Evolutionary conservation across 1,140 invertebrate species (phyloP).

Genomic region (Maconellicoccus hirsutus): DNA sequence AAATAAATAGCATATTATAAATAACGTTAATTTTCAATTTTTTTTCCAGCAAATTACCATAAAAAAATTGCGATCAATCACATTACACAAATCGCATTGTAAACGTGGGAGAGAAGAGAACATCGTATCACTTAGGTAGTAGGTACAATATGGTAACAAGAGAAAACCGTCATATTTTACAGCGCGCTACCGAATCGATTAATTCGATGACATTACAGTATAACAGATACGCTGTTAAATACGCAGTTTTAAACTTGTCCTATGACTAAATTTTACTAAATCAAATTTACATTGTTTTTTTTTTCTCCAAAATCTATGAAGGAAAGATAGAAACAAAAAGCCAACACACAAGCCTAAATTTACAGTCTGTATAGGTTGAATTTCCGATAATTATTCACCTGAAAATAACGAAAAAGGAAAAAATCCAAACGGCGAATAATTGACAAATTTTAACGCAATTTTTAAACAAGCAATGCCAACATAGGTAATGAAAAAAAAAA

Average conservation of each 20-base stretch:
- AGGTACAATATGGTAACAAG: neutral
- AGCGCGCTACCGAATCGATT: too few species aligned
- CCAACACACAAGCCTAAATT: neutral
- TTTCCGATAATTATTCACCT: neutral
- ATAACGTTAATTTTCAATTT: slow-evolving; percentile 6
- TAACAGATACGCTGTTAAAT: too few species aligned
- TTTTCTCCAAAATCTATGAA: neutral
- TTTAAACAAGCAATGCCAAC: neutral
- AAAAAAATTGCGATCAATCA: slow-evolving; percentile 16
- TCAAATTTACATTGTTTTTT: neutral
- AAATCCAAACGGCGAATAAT: neutral
- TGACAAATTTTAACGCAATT: neutral
- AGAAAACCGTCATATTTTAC: neutral
- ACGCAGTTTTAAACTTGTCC: neutral
- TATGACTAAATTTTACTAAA: too few species aligned
- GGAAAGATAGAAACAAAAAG: neutral
- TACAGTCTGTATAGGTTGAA: neutral
- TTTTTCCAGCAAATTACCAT: slow-evolving; percentile 7
- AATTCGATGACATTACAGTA: too few species aligned
- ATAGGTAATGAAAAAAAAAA: neutral
- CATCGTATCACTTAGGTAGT: neutral
- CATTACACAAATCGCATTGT: neutral
- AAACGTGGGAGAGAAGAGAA: neutral
- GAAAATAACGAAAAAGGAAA: neutral
- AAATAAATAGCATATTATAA: slow-evolving; percentile 16